phyloP scores from a whole-genome alignment of 1,140 invertebrate species.

The Leptestheria dahalacensis region DNA sequence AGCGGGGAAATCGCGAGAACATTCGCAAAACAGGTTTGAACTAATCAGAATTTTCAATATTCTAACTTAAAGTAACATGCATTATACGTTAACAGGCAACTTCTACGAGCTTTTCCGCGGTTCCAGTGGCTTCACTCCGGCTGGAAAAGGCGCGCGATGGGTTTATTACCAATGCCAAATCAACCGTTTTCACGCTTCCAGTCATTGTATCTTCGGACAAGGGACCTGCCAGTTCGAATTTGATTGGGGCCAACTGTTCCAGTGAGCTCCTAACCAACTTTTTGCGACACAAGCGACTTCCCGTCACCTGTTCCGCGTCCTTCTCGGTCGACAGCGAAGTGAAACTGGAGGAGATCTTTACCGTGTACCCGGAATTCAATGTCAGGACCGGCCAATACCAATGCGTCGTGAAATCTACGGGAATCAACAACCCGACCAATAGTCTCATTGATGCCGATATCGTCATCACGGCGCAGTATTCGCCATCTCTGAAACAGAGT shows the following conservation, averaged over 20 bases:
- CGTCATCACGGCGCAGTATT: slow-evolving; percentile 4
- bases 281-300: not conserved
- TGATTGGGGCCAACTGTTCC: slow-evolving; percentile 12
- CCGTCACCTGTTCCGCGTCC: slow-evolving; percentile 1
- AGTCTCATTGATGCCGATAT: slow-evolving; percentile 10
- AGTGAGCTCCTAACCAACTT: slow-evolving; percentile 4
- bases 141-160: not conserved
- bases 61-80: not conserved
- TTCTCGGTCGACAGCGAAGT: slow-evolving; percentile 10
- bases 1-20: slow-evolving; percentile 14
- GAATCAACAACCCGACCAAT: not conserved
- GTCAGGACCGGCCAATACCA: slow-evolving; percentile 9
- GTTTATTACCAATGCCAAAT: not conserved
- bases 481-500: not conserved
- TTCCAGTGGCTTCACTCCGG: not conserved
- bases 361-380: slow-evolving; percentile 6
- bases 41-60: not conserved
- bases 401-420: slow-evolving; percentile 11
- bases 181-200: not conserved
- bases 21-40: slow-evolving; percentile 5
- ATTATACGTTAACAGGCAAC: not conserved
- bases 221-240: not conserved
- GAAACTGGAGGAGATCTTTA: slow-evolving; percentile 14
- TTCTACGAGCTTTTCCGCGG: not conserved
- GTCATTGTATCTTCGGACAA: not conserved